phyloP scores from a whole-genome alignment of 2,113 vertebrate species.

The Connochaetes taurinus region DNA sequence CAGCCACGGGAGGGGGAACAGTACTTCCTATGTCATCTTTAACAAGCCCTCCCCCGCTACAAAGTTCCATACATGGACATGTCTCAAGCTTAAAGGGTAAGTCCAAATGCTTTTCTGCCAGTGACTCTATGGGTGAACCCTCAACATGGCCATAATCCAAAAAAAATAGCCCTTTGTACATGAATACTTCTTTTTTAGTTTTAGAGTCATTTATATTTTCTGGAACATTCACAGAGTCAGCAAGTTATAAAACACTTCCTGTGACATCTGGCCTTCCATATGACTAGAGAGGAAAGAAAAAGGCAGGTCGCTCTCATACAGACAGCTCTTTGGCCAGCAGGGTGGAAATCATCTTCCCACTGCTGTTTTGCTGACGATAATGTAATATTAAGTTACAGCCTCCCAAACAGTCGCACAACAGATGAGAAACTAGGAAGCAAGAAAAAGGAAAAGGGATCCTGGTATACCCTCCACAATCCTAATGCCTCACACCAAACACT shows the following conservation, averaged over 20 bases:
- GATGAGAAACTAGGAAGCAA: not conserved
- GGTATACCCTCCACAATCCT: rapidly evolving
- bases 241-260: conserved; percentile 39
- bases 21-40: not conserved
- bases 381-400: not conserved
- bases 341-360: not conserved
- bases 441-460: not conserved
- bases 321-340: not conserved
- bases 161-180: not conserved
- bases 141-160: not conserved
- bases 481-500: rapidly evolving
- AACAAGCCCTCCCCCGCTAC: not conserved
- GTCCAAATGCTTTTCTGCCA: not conserved
- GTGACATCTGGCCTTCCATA: conserved; percentile 28
- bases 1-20: rapidly evolving
- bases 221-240: conserved; percentile 26
- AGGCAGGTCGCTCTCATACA: not conserved
- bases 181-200: not conserved
- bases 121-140: not conserved
- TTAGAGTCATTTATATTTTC: not conserved
- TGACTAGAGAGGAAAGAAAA: not conserved
- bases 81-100: not conserved
- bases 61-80: rapidly evolving
- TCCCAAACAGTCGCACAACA: not conserved
- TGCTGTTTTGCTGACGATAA: not conserved